Evolutionary conservation across 2,888 invertebrate species (phyloP).

Genomic region (Polyommatus icarus): DNA sequence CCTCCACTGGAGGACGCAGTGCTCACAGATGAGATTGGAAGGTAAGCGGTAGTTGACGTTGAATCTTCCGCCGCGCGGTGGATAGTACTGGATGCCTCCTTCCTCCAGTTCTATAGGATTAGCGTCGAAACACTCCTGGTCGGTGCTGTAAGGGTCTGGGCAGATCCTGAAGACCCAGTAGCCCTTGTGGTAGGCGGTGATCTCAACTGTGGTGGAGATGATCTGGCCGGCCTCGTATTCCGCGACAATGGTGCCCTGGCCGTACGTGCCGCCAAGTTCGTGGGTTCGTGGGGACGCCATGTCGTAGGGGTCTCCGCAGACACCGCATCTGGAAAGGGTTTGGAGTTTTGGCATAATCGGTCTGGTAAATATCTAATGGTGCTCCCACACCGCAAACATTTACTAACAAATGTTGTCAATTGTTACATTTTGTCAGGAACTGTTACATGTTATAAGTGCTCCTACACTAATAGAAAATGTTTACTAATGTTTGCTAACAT

Average conservation of each 20-base stretch:
- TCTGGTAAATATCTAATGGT: not conserved
- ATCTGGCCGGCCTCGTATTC: slow-evolving; percentile 83
- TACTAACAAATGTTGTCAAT: too few species aligned
- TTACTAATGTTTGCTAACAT: too few species aligned
- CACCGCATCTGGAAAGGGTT: slow-evolving; percentile 81
- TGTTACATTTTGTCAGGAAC: too few species aligned
- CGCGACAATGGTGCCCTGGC: slow-evolving; percentile 86
- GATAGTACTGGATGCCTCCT: slow-evolving; percentile 83
- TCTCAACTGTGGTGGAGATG: slow-evolving; percentile 85
- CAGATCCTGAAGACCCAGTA: slow-evolving; percentile 92
- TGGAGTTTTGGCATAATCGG: not conserved
- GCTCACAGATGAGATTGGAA: slow-evolving; percentile 83
- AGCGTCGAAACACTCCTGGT: slow-evolving; percentile 87
- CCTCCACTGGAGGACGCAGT: slow-evolving; percentile 92
- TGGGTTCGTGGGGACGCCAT: slow-evolving; percentile 83
- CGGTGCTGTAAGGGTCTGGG: slow-evolving; percentile 83
- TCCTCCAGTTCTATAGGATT: slow-evolving; percentile 80
- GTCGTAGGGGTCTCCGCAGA: slow-evolving; percentile 92
- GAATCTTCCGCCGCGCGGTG: slow-evolving; percentile 85
- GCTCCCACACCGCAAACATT: too few species aligned
- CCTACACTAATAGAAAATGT: too few species aligned
- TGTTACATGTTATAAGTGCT: too few species aligned
- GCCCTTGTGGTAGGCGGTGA: slow-evolving; percentile 91
- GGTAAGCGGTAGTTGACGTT: slow-evolving; percentile 83
- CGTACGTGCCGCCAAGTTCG: slow-evolving; percentile 90